Conservation (phyloP, 1,140 invertebrate species). For the Aradophagus sp. region DNA sequence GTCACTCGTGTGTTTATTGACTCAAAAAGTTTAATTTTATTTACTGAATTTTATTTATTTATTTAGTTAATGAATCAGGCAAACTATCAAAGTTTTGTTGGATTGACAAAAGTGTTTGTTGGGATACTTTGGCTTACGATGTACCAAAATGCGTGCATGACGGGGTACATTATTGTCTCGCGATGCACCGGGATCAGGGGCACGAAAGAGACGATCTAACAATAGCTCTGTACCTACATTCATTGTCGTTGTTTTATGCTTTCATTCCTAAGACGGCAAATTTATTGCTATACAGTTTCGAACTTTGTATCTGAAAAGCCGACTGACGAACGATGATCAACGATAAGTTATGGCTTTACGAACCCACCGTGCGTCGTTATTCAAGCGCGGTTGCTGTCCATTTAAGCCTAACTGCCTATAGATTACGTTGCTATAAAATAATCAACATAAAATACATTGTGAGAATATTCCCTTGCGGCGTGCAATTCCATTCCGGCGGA, state of each 20-base stretch:
- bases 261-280: conserved; percentile 67
- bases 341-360: conserved; percentile 72
- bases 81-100: no score
- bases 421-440: conserved; percentile 72
- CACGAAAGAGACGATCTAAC: conserved; percentile 34
- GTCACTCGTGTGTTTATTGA: no score
- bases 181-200: conserved; percentile 9
- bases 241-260: conserved; percentile 64
- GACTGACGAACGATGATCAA: conserved; percentile 70
- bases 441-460: conserved; percentile 70
- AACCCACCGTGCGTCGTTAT: conserved; percentile 65
- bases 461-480: conserved; percentile 49
- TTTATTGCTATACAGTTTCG: conserved; percentile 66
- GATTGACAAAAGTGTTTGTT: no score
- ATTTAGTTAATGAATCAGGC: no score
- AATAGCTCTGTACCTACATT: conserved; percentile 42
- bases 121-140: no score
- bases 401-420: conserved; percentile 67
- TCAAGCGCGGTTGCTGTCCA: conserved; percentile 69
- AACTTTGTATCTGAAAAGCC: conserved; percentile 68
- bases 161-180: no score
- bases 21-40: no score
- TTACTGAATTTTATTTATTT: no score
- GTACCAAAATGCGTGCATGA: no score
- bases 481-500: conserved; percentile 25